Conservation (phyloP, 1,140 invertebrate genomes). For the Ditylenchus dipsaci region DNA sequence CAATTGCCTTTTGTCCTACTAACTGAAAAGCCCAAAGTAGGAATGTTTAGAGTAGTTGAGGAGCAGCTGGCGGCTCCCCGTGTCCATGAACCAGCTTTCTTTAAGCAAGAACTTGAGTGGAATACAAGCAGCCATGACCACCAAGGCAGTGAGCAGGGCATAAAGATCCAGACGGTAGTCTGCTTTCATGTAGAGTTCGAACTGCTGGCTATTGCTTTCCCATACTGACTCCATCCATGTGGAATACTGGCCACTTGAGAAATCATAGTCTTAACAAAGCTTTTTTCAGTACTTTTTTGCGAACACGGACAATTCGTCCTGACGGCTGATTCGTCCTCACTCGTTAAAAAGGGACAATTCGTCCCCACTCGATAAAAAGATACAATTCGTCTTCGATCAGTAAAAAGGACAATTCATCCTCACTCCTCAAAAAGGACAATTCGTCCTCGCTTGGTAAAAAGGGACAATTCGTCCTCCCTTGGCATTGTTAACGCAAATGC, state of each 20-base stretch:
- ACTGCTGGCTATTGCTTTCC: neutral
- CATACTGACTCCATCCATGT: conserved; percentile 31
- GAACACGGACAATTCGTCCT: too few species aligned
- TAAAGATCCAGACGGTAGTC: conserved; percentile 21
- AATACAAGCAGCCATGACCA: conserved; percentile 16
- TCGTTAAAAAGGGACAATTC: too few species aligned
- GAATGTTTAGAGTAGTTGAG: conserved; percentile 14
- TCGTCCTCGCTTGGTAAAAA: too few species aligned
- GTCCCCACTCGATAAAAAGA: too few species aligned
- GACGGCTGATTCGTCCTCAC: too few species aligned
- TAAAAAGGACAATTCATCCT: too few species aligned
- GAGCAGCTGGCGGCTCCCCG: conserved; percentile 18
- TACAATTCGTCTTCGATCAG: too few species aligned
- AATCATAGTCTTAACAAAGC: conserved; percentile 24
- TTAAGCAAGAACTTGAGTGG: conserved; percentile 19
- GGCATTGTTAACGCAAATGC: too few species aligned
- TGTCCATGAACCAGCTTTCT: conserved; percentile 31
- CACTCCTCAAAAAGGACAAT: too few species aligned
- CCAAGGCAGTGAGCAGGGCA: conserved; percentile 13
- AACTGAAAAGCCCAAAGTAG: too few species aligned
- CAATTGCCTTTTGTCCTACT: too few species aligned
- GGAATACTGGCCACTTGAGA: conserved; percentile 25
- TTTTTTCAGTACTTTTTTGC: neutral
- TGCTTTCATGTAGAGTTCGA: conserved; percentile 24
- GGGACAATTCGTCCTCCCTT: too few species aligned